Evolutionary conservation across 2,113 vertebrate genomes (phyloP), one percentile per base, ranked within the genome.

Genomic region (Tetrao urogallus): DNA sequence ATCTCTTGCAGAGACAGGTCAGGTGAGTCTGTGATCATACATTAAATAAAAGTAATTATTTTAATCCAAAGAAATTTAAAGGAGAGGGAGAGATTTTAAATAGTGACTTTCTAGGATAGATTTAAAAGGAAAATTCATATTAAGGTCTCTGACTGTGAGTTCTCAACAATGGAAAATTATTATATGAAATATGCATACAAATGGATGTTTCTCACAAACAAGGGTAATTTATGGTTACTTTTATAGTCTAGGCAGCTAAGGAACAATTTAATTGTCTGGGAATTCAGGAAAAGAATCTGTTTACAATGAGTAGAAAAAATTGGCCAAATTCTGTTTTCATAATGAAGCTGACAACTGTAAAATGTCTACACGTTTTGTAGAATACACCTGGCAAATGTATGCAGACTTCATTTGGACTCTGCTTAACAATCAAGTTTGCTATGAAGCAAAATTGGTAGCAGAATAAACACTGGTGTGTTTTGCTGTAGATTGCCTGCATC

Each of bases 31-130:
- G 87, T 77, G 73, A 84, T 79, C 82, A 74, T 13, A 1, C 28
- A 36, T n/a, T 20, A 82, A 91, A 95, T 56, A 92, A 87, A 94
- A 93, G 74, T 7, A 79, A 93, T 89, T 95, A 47, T 89, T 96
- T 87, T 80, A 92, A 94, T 86, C 48, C 82, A 40, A 42, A 36
- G 18, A 2, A 65, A 19, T 89, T 94, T 88, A 80, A 92, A 89
- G 67, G 20, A 74, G 36, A 90, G 32, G 50, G 66, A 8, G 19
- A n/a, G 30, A 32, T 30, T 32, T 57, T 25, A 64, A 64, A 50
- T 71, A 70, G 64, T 30, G 16, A 15, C 32, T 82, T 50, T 16
- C 34, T 82, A 47, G 42, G 5, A 4, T 77, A 80, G 66, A 38
- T 27, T 75, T 95, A 90, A 87, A 56, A 86, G 30, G 48, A 80